phyloP scores from a whole-genome alignment of 2,113 vertebrate species.

The Platysteira castanea region DNA sequence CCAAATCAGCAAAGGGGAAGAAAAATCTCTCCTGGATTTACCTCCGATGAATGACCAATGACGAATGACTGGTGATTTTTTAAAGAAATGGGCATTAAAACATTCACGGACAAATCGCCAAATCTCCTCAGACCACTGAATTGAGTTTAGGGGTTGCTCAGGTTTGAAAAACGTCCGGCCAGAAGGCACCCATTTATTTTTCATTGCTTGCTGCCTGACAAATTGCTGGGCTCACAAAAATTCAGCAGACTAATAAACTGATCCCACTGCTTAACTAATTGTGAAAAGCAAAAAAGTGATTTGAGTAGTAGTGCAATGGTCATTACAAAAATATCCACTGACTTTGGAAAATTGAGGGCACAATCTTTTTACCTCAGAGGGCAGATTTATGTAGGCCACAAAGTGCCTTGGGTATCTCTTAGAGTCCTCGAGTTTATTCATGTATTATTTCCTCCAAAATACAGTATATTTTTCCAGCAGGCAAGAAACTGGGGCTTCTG shows the following conservation, averaged over 20 bases:
- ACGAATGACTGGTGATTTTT: background rate
- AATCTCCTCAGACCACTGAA: background rate
- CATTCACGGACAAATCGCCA: background rate
- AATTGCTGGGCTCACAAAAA: background rate
- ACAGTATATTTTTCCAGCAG: constrained; percentile 53
- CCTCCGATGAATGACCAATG: fast-evolving
- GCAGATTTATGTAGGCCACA: constrained; percentile 58
- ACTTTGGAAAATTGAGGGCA: constrained; percentile 12
- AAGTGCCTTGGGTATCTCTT: constrained; percentile 55
- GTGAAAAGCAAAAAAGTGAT: background rate
- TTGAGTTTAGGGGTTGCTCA: background rate
- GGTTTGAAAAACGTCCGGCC: background rate
- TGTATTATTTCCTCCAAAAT: constrained; percentile 56
- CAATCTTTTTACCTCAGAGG: constrained; percentile 19
- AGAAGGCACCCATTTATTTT: background rate
- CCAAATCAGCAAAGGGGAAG: background rate
- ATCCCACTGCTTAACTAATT: constrained; percentile 8
- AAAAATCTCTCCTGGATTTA: background rate
- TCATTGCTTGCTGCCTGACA: background rate
- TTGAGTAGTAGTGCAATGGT: background rate
- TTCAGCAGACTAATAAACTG: background rate
- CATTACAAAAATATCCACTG: constrained; percentile 32
- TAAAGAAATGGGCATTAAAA: background rate
- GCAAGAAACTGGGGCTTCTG: constrained; percentile 40
- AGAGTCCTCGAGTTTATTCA: constrained; percentile 20